Percentiles rank a stretch among this genome's conserved stretches.
Evolutionary conservation across 2,888 invertebrate genomes (phyloP).

Genomic region (Rhaphigaster nebulosa): DNA sequence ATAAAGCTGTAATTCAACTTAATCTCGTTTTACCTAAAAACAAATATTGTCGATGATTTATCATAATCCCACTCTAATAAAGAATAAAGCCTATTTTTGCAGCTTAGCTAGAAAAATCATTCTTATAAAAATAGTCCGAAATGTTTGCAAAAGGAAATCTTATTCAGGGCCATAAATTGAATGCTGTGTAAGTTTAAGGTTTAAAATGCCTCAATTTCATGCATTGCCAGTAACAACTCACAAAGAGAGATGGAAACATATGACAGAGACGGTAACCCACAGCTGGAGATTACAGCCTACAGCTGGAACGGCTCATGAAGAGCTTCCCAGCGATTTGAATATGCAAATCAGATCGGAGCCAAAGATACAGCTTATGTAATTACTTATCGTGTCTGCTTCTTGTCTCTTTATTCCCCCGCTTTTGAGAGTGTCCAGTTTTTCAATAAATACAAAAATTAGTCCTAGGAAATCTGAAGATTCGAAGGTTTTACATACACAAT

Average conservation of each 20-base stretch:
- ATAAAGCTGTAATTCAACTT: too few relatives aligned
- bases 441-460: too few relatives aligned
- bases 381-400: conserved; percentile 28
- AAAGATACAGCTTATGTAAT: background rate
- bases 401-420: background rate
- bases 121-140: too few relatives aligned
- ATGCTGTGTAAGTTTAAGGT: too few relatives aligned
- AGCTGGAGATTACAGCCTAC: conserved; percentile 7
- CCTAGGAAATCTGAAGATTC: background rate
- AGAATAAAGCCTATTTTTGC: too few relatives aligned
- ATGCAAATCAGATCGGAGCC: conserved; percentile 1
- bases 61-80: too few relatives aligned
- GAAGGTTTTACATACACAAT: background rate
- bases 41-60: too few relatives aligned
- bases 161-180: too few relatives aligned
- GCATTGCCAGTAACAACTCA: background rate
- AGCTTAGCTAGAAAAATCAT: too few relatives aligned
- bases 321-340: conserved; percentile 5
- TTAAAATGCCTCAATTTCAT: background rate
- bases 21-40: too few relatives aligned
- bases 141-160: too few relatives aligned
- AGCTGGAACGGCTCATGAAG: conserved; percentile 17
- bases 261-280: background rate
- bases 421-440: background rate
- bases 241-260: background rate